Percentiles rank a stretch among this genome's conserved stretches.
Evolutionary conservation across 2,888 invertebrate genomes (phyloP).

Genomic region (Ormyrus thymus): DNA sequence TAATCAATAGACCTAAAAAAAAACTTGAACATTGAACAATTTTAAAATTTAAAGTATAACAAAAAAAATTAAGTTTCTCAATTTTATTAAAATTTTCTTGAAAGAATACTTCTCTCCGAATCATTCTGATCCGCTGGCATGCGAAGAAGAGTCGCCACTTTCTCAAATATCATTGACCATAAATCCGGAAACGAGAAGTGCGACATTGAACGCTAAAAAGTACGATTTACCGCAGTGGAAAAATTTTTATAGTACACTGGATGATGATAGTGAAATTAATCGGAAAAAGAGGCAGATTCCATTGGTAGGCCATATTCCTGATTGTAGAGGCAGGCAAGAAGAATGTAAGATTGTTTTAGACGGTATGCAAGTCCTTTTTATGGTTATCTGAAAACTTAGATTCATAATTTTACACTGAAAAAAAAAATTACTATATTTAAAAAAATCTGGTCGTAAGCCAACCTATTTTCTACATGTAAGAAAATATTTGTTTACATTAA

Average conservation of each 20-base stretch:
- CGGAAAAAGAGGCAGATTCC: conserved; percentile 35
- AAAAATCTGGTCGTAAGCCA: too few species aligned
- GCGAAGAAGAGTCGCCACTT: background rate
- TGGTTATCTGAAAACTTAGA: too few species aligned
- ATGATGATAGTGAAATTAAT: background rate
- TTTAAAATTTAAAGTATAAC: too few species aligned
- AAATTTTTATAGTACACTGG: background rate
- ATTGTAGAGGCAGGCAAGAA: conserved; percentile 27
- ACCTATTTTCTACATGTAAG: too few species aligned
- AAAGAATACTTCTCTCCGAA: background rate
- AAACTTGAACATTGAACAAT: too few species aligned
- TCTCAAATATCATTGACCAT: background rate
- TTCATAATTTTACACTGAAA: too few species aligned
- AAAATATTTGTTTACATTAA: too few species aligned
- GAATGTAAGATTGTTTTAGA: conserved; percentile 40
- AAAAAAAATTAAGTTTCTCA: too few species aligned
- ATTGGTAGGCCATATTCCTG: background rate
- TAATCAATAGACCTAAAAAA: too few species aligned
- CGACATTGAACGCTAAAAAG: background rate
- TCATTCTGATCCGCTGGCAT: background rate
- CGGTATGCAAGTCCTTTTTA: background rate
- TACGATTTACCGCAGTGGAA: background rate
- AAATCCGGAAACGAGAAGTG: background rate
- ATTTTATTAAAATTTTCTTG: background rate
- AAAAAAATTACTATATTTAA: too few species aligned